A percentile compares a stretch with the other conserved stretches of the same genome.
Evolutionary conservation across 2,888 invertebrate genomes (phyloP).

Genomic region (Chrysolina haemoptera): DNA sequence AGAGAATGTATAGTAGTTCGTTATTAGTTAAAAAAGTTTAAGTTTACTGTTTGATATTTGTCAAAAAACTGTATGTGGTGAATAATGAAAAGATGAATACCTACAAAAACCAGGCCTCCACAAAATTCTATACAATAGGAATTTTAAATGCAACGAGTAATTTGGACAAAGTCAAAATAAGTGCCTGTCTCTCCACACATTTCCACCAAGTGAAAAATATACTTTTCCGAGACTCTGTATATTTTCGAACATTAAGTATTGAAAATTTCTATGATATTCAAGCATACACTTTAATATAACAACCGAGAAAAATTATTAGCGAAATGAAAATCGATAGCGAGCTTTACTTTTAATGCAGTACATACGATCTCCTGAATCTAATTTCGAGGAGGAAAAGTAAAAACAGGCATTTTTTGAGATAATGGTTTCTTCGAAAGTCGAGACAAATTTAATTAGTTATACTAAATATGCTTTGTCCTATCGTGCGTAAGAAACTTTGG

Average conservation of each 20-base stretch:
- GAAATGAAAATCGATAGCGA: not conserved
- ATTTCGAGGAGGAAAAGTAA: constrained; percentile 8
- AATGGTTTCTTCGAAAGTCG: constrained; percentile 10
- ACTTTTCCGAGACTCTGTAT: not conserved
- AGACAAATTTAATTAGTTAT: constrained; percentile 11
- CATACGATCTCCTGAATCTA: constrained; percentile 18
- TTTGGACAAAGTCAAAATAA: too few relatives aligned
- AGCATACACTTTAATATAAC: not conserved
- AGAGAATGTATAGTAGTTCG: too few relatives aligned
- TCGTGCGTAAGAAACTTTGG: constrained; percentile 10
- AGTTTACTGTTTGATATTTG: too few relatives aligned
- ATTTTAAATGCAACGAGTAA: too few relatives aligned
- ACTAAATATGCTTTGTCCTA: not conserved
- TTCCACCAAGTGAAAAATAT: too few relatives aligned
- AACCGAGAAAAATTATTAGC: not conserved
- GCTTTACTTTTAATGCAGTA: constrained; percentile 21
- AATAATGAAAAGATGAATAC: too few relatives aligned
- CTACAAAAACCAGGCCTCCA: too few relatives aligned
- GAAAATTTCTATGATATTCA: not conserved
- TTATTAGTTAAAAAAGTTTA: too few relatives aligned
- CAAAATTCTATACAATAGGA: too few relatives aligned
- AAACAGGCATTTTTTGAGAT: constrained; percentile 8
- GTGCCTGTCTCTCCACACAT: too few relatives aligned
- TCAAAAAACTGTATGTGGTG: too few relatives aligned
- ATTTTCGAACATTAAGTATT: not conserved